A percentile compares a stretch with the other conserved stretches of the same genome.
Evolutionary conservation across 2,888 invertebrate genomes (phyloP).

Genomic region (Pristionchus entomophagus): DNA sequence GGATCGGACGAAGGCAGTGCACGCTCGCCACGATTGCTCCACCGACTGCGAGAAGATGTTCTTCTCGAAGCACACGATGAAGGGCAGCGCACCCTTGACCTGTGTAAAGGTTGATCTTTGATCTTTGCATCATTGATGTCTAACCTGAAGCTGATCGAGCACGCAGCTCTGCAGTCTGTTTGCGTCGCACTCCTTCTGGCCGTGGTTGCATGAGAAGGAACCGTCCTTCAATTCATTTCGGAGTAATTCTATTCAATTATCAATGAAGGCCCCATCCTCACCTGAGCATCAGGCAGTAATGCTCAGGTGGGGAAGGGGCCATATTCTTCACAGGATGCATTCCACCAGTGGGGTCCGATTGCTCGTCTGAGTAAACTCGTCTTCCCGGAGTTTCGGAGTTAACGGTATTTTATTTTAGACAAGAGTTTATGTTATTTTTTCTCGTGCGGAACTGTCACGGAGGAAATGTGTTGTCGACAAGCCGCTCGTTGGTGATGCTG

Average conservation of each 20-base stretch:
- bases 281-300: too few species aligned
- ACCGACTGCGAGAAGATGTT: constrained; percentile 63
- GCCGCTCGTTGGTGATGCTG: too few species aligned
- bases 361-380: too few species aligned
- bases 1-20: constrained; percentile 70
- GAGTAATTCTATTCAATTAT: neutral
- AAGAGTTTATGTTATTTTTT: too few species aligned
- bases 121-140: neutral
- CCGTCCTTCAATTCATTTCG: constrained; percentile 67
- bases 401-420: too few species aligned
- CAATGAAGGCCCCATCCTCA: neutral
- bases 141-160: constrained; percentile 68
- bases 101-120: constrained; percentile 30
- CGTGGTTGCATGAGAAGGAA: constrained; percentile 75
- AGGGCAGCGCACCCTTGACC: constrained; percentile 69
- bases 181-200: constrained; percentile 74
- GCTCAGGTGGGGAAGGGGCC: too few species aligned
- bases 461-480: too few species aligned
- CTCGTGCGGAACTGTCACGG: too few species aligned
- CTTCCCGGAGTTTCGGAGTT: too few species aligned
- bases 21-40: constrained; percentile 68
- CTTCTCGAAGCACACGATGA: constrained; percentile 68
- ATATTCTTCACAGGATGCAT: too few species aligned
- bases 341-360: too few species aligned
- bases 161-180: constrained; percentile 74